Conservation (phyloP, 1,140 invertebrate genomes). For the Drosophila nasuta region DNA sequence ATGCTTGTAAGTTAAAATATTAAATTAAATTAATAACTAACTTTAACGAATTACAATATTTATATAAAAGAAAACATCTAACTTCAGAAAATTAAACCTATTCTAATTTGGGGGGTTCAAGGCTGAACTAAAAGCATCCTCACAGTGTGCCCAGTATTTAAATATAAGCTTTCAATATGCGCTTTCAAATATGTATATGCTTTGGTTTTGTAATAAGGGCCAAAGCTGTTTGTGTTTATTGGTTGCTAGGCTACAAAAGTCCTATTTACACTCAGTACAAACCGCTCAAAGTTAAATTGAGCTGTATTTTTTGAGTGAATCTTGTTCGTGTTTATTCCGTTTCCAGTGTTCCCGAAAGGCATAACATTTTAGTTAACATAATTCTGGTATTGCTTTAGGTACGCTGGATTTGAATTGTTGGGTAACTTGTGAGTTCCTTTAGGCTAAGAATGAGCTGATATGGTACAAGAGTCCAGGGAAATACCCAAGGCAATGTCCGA, state of each 20-base stretch:
- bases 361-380: conserved; percentile 41
- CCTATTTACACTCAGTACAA: conserved; percentile 9
- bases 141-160: conserved; percentile 37
- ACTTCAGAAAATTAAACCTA: no score
- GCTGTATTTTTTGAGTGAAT: conserved; percentile 18
- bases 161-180: neutral
- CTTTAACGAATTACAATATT: no score
- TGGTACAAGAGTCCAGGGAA: neutral
- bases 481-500: neutral
- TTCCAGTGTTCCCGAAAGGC: conserved; percentile 23
- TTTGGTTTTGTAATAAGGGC: neutral
- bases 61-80: no score
- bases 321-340: conserved; percentile 21
- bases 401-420: conserved; percentile 49
- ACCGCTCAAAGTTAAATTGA: conserved; percentile 34
- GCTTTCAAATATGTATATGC: conserved; percentile 23
- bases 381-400: conserved; percentile 18
- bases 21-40: no score
- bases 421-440: conserved; percentile 42
- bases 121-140: conserved; percentile 16
- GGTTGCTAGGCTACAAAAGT: conserved; percentile 52
- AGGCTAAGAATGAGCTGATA: conserved; percentile 1
- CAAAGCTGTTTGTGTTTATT: conserved; percentile 29
- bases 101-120: conserved; percentile 3
- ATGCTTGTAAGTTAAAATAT: no score